phyloP scores from a whole-genome alignment of 2,888 invertebrate species.

The Drosophila anomalata region DNA sequence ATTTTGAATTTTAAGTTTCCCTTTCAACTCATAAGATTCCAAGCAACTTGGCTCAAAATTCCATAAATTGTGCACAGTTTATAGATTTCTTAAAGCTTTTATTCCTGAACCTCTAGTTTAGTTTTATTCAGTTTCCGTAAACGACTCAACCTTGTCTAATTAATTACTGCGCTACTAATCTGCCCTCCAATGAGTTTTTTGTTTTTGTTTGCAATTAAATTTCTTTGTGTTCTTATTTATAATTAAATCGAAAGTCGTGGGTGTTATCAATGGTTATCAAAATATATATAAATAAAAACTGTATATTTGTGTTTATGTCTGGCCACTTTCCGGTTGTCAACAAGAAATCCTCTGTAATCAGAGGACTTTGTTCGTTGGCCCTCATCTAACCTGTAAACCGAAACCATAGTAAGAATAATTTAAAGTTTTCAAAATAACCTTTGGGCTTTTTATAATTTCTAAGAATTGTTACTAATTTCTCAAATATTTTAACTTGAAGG shows the following conservation, averaged over 20 bases:
- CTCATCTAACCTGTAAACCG: slow-evolving; percentile 22
- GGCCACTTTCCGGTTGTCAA: slow-evolving; percentile 72
- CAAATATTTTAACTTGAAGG: neutral
- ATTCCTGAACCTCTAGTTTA: neutral
- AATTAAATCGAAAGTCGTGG: slow-evolving; percentile 64
- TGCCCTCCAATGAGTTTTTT: slow-evolving; percentile 15
- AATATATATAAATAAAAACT: slow-evolving; percentile 39
- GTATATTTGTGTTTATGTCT: slow-evolving; percentile 54
- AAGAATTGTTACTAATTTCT: too few species aligned
- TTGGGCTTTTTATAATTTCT: too few species aligned
- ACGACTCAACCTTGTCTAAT: slow-evolving; percentile 12
- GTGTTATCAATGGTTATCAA: slow-evolving; percentile 77
- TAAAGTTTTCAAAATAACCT: neutral
- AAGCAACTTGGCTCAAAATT: neutral
- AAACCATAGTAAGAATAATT: neutral
- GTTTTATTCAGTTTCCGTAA: neutral
- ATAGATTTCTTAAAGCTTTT: too few species aligned
- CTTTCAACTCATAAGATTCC: neutral
- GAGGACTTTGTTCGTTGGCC: slow-evolving; percentile 36
- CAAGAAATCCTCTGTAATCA: slow-evolving; percentile 57
- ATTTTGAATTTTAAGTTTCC: neutral
- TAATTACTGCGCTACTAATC: slow-evolving; percentile 9
- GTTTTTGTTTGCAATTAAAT: slow-evolving; percentile 20
- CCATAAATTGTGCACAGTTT: too few species aligned
- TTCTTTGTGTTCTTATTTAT: slow-evolving; percentile 45